Conservation (phyloP, 2,888 invertebrate species). For the Synanthedon vespiformis region DNA sequence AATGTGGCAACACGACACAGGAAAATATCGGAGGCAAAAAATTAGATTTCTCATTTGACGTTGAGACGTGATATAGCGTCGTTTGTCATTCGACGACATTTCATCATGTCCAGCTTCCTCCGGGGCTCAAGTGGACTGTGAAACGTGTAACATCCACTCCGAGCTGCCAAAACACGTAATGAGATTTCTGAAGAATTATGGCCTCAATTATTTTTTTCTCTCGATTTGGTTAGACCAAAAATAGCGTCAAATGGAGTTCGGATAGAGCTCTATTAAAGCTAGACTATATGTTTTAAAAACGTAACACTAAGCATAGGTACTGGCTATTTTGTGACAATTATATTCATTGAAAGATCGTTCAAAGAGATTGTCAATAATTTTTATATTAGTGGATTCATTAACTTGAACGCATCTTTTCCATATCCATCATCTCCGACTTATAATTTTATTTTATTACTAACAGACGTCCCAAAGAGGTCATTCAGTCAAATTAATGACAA, state of each 20-base stretch:
- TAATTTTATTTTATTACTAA: conserved; percentile 7
- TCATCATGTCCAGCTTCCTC: conserved; percentile 47
- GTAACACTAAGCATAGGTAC: not conserved
- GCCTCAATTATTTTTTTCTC: not conserved
- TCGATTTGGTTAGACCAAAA: not conserved
- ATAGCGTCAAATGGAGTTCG: too few species aligned
- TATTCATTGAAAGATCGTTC: too few species aligned
- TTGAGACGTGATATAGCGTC: conserved; percentile 34
- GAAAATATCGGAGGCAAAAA: conserved; percentile 22
- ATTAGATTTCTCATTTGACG: conserved; percentile 63
- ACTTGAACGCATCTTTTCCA: too few species aligned
- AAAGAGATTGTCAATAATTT: too few species aligned
- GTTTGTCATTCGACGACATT: conserved; percentile 60
- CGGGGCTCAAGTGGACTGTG: conserved; percentile 41
- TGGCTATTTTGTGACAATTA: too few species aligned
- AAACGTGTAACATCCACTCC: conserved; percentile 36
- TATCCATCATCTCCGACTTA: conserved; percentile 3
- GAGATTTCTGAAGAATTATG: not conserved
- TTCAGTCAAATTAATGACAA: conserved; percentile 26
- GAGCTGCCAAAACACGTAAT: conserved; percentile 5
- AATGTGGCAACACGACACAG: not conserved
- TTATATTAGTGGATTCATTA: too few species aligned
- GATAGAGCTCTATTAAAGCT: too few species aligned
- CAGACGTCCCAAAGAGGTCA: conserved; percentile 8
- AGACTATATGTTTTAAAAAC: not conserved